Evolutionary conservation across 1,140 invertebrate genomes (phyloP), one percentile per base, ranked within the genome.

Genomic region (Drosophila teissieri): DNA sequence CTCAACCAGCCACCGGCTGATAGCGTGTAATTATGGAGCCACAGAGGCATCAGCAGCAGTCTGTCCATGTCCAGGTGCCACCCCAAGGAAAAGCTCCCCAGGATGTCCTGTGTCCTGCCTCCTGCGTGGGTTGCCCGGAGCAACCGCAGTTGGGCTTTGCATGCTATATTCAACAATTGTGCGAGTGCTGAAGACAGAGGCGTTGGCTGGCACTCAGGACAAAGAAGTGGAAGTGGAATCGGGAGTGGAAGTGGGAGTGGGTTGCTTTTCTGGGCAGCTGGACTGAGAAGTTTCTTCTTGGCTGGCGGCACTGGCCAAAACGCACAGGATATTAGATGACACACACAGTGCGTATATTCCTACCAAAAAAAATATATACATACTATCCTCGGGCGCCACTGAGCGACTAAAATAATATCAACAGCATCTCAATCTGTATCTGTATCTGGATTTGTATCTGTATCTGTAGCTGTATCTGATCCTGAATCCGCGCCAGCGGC

Each of bases 321-420:
- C 44, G 48, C 73, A 52, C 14, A 69, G 74, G 74, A 77, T 78
- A 62, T 78, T 78, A 42, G 51, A 55, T 52, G 42, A 31, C 51
- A 17, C 45, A 17, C 45, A 24, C 14, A 17, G 5, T 12, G 10
- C 2, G 27, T 36, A 6, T 27, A 24, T 27, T 17, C 7, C 37
- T 8, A 15, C 27, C 45, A 36, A 36, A 22, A 15, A n/a, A n/a
- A n/a, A n/a, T n/a, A n/a, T n/a, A n/a, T n/a, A n/a, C n/a, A n/a
- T n/a, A n/a, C n/a, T n/a, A n/a, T 8, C 37, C 34, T 19, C n/a
- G 22, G 54, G 48, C 37, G 37, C 36, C 42, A 37, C 27, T 39
- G 17, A 55, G 44, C 68, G 42, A 42, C 60, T 65, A 40, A 77
- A 61, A 45, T 24, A 64, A 55, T 65, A 61, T 67, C 54, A 65